Conservation (phyloP, 2,113 vertebrate species). For the Geococcyx californianus region DNA sequence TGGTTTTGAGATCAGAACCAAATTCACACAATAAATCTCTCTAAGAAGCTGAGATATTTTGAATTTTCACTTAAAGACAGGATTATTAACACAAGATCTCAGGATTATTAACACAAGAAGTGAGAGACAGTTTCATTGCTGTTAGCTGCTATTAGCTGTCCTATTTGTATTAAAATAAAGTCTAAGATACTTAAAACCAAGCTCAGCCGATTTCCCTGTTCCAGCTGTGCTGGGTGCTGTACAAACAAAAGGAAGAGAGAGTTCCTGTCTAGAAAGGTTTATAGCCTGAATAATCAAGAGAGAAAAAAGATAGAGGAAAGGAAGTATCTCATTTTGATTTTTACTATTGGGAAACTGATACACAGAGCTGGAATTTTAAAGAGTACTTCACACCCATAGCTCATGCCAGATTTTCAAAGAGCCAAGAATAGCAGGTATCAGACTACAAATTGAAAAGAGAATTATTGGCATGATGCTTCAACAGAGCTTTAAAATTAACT, state of each 20-base stretch:
- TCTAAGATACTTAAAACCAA: constrained; percentile 11
- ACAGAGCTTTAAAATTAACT: background rate
- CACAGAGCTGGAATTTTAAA: constrained; percentile 27
- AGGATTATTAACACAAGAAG: constrained; percentile 14
- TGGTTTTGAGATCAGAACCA: background rate
- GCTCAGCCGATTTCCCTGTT: background rate
- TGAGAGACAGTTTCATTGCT: background rate
- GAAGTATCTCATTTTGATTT: constrained; percentile 38
- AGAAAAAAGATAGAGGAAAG: constrained; percentile 41
- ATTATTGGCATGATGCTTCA: background rate
- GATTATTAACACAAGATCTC: constrained; percentile 13
- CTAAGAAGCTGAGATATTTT: background rate
- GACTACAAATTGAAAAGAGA: background rate
- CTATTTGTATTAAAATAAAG: background rate
- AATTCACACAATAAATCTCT: background rate
- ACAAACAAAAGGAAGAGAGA: constrained; percentile 34
- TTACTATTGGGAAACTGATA: constrained; percentile 30
- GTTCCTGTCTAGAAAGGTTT: constrained; percentile 28
- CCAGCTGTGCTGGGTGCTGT: background rate
- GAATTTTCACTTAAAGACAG: background rate
- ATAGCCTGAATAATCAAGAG: constrained; percentile 29
- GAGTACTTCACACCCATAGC: background rate
- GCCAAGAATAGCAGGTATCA: constrained; percentile 22
- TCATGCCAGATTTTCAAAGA: background rate
- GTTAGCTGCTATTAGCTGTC: background rate